Evolutionary conservation across 2,797 vertebrate genomes (phyloP), one percentile per base, ranked within the genome.

Genomic region (Lophius americanus): DNA sequence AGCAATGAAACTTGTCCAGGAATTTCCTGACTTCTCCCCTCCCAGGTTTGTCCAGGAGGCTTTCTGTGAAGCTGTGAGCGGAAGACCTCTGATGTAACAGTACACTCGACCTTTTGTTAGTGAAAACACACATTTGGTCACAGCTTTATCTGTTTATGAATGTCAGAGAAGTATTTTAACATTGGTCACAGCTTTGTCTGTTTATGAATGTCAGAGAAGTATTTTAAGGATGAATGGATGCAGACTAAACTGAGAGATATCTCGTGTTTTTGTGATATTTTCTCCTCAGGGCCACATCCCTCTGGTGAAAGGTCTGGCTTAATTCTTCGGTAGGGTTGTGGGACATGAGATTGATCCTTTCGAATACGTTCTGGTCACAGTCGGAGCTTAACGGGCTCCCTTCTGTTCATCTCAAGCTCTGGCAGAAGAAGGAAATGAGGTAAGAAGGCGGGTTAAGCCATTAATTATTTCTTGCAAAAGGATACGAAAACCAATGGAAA

Each of bases 41-140:
- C 97, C 98, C 0, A 83, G 86, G 46, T 98, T 96, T 3, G 67
- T 97, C 37, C 84, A 85, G 76, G 94, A 98, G 52, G 96, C 96
- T 0, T 94, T 97, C 6, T 77, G 54, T 52, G 85, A 91, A 7
- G 95, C 96, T 23, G 46, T 93, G 0, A 84, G 63, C 0, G 94
- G 93, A 75, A 90, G 92, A 64, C 76, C 84, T 54, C 51, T 86
- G 50, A 93, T 98, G 87, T 95, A 99, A 89, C 98, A 99, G 90
- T 99, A 99, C 46, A 99, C 98, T 3, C 88, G 90, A 37, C 94
- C 77, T 4, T 98, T 98, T 23, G 98, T 99, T 89, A 91, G 97
- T 76, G 33, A 1, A 44, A 4, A 11, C 9, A 12, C 43, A 10
- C 10, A 38, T 7, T 38, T 38, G 37, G 37, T 38, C 37, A 38